Conservation (phyloP, 2,113 vertebrate genomes). For the Phrynosoma blainvillii region DNA sequence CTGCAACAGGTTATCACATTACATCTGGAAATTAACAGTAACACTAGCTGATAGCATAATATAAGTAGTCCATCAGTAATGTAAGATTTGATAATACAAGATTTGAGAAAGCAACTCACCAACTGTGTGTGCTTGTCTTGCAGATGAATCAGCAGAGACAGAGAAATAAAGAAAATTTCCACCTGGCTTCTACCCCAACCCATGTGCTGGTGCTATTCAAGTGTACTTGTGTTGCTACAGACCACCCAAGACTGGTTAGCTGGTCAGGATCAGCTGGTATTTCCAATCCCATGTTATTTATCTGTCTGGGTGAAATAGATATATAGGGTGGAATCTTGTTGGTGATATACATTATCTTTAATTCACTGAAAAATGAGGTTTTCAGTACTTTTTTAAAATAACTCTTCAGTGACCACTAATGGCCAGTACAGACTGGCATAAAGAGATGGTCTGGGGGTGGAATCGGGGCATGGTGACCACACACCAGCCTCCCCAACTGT, state of each 20-base stretch:
- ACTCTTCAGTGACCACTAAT: too few species aligned
- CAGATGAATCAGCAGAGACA: not conserved
- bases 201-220: not conserved
- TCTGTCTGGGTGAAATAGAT: too few species aligned
- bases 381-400: too few species aligned
- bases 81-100: not conserved
- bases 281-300: too few species aligned
- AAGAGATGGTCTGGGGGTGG: too few species aligned
- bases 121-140: not conserved
- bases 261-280: not conserved
- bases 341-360: too few species aligned
- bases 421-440: too few species aligned
- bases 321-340: too few species aligned
- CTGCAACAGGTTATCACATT: rapidly evolving
- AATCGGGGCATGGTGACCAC: too few species aligned
- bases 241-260: not conserved
- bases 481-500: too few species aligned
- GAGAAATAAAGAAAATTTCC: not conserved
- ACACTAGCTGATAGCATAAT: not conserved
- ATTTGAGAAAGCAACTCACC: too few species aligned
- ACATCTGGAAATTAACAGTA: not conserved
- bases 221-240: not conserved
- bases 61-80: not conserved
- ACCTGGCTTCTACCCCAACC: not conserved
- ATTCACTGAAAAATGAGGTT: too few species aligned